Evolutionary conservation across 2,113 vertebrate species (phyloP), one percentile per base, ranked within the genome.

Genomic region (Helogale parvula): DNA sequence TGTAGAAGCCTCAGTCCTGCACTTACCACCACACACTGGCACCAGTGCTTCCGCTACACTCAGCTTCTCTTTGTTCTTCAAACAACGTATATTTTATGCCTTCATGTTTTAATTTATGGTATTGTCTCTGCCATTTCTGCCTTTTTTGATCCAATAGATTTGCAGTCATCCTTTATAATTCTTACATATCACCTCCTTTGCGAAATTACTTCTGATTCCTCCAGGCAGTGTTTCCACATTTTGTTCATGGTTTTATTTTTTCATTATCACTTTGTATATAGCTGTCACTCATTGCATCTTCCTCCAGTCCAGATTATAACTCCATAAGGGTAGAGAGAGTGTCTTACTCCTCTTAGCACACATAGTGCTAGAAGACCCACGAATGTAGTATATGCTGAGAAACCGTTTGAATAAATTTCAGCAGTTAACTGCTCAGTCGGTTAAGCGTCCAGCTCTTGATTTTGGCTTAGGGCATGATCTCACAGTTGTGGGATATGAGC

Each of bases 331-430:
- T 54, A 81, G 52, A 63, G 89, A 79, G 12, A 57, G 12, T 69
- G 13, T 88, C 31, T 68, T 88, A n/a, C 45, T 69, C 45, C 31
- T 86, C 66, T 95, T 60, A 66, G 35, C 86, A 1, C 63, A 23
- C 19, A 31, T 2, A 38, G 45, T 65, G 47, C n/a, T 86, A 31
- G 6, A 63, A 77, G 21, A 50, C 66, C 38, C 83, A 33, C 17
- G 23, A 60, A 45, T 60, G 60, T 25, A 60, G 31, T 54, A 16
- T 45, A 54, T 33, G 50, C 31, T 76, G 29, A 93, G 41, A 79
- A 89, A 92, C 35, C 50, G 65, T 83, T 69, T 76, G 66, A 97
- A 83, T 82, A 81, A 13, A 60, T 81, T 89, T 90, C 76, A 92
- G 57, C 19, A 7, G 57, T 60, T 17, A 19, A 16, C 17, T 7